phyloP scores from a whole-genome alignment of 2,113 vertebrate genomes.

The Holacanthus passer region DNA sequence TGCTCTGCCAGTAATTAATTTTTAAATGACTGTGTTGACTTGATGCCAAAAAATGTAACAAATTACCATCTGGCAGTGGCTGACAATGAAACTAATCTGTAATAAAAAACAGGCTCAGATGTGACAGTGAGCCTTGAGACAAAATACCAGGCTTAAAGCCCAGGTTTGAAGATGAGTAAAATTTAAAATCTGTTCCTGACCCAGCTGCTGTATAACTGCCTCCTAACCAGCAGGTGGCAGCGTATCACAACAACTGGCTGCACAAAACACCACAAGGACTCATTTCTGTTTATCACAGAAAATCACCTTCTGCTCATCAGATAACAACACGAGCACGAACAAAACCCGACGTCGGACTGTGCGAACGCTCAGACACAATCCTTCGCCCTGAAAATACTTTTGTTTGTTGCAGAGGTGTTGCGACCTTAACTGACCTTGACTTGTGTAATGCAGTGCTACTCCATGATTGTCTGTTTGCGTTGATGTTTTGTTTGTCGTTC shows the following conservation, averaged over 20 bases:
- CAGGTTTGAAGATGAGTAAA: background rate
- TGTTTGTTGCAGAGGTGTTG: background rate
- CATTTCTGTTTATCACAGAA: constrained; percentile 19
- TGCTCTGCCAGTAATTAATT: no score
- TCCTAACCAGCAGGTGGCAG: constrained; percentile 68
- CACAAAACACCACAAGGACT: background rate
- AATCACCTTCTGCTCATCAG: constrained; percentile 8
- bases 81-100: background rate
- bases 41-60: background rate
- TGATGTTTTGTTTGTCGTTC: constrained; percentile 43
- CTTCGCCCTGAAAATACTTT: constrained; percentile 1
- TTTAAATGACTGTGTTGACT: background rate
- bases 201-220: constrained; percentile 36
- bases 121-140: background rate
- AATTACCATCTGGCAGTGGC: background rate
- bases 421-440: constrained; percentile 51
- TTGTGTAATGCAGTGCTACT: constrained; percentile 49
- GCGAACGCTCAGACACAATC: background rate
- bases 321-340: background rate
- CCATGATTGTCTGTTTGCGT: constrained; percentile 42
- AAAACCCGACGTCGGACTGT: background rate
- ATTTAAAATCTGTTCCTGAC: background rate
- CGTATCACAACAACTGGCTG: background rate
- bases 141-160: background rate
- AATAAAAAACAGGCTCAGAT: background rate